Evolutionary conservation across 2,888 invertebrate genomes (phyloP), one percentile per base, ranked within the genome.

Genomic region (Eumerus sabulonum): DNA sequence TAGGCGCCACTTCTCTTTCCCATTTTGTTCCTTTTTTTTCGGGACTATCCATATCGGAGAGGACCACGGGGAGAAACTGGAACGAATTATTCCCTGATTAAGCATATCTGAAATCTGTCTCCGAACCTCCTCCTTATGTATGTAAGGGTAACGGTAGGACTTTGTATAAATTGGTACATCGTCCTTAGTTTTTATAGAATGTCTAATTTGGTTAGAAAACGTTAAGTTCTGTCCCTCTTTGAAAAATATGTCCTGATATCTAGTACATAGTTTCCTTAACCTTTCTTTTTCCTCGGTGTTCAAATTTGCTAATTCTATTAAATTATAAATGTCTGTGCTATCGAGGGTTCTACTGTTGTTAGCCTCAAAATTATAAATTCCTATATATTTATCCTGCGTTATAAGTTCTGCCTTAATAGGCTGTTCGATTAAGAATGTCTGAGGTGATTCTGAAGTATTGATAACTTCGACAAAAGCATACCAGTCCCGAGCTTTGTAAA

Each of bases 91-190:
- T 4, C 45, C n/a, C n/a, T n/a, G n/a, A n/a, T n/a, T n/a, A n/a
- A n/a, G n/a, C n/a, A n/a, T n/a, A n/a, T n/a, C n/a, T n/a, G n/a
- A n/a, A n/a, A n/a, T n/a, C n/a, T n/a, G n/a, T n/a, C n/a, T n/a
- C n/a, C n/a, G n/a, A n/a, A n/a, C 53, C 19, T 84, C 83, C 17
- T 66, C 19, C 76, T 82, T 83, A 48, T 84, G 83, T 7, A 83
- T 40, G 14, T 82, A 54, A 12, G 84, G 84, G 36, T 82, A 82
- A 11, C 84, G 38, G 67, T 84, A 84, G 0, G 76, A 62, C 76
- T 84, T 84, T 0, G 18, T 54, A 7, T 74, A 77, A 17, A 72
- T 56, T 0, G 83, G 82, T 9, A 57, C 16, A 9, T 82, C 64
- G 27, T 82, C 82, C n/a, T 40, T 73, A 13, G 74, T 73, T 17